Conservation (phyloP, 2,888 invertebrate genomes). For the Cactoblastis cactorum region DNA sequence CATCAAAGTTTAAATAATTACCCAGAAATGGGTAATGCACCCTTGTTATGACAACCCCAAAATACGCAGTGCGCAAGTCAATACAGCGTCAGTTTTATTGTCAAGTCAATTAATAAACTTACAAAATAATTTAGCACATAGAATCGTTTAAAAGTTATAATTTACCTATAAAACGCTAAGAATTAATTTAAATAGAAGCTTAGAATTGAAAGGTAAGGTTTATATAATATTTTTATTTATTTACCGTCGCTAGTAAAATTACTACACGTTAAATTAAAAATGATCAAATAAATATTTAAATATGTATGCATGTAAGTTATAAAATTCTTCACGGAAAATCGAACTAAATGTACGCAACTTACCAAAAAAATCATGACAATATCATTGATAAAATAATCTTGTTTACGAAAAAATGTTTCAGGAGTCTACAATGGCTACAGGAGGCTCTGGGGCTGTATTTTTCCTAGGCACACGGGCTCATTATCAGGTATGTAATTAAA, state of each 20-base stretch:
- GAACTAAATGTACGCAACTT: no score
- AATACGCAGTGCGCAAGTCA: constrained; percentile 44
- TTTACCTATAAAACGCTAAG: background rate
- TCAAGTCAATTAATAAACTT: constrained; percentile 25
- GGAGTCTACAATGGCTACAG: constrained; percentile 42
- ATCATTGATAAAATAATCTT: background rate
- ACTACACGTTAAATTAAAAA: no score
- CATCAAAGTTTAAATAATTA: no score
- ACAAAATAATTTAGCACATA: constrained; percentile 23
- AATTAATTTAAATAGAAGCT: background rate
- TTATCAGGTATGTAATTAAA: constrained; percentile 51
- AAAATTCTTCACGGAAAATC: no score
- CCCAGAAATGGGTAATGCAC: constrained; percentile 20
- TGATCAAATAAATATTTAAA: no score
- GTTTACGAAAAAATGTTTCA: background rate
- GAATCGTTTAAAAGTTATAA: background rate
- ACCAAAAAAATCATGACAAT: background rate
- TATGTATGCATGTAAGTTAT: no score
- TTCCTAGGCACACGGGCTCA: constrained; percentile 66
- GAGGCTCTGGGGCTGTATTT: constrained; percentile 61
- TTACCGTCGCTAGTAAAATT: no score
- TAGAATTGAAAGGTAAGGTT: background rate
- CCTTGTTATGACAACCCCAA: constrained; percentile 30
- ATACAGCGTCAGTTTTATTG: constrained; percentile 37
- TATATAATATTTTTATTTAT: background rate